Conservation (phyloP, 2,797 vertebrate species). For the Kryptolebias ocellatus region DNA sequence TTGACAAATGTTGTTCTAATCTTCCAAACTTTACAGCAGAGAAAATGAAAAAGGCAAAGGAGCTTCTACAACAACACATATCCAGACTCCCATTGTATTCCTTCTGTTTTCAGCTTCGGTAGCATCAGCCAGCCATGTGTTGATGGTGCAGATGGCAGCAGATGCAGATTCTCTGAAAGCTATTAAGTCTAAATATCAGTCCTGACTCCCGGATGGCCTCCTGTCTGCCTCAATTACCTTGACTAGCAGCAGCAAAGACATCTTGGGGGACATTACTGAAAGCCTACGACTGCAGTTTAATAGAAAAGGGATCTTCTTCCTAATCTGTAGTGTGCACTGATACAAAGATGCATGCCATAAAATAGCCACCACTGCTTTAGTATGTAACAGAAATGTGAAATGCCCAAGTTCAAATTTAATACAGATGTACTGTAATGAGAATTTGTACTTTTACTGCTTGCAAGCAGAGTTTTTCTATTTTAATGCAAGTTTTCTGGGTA, state of each 20-base stretch:
- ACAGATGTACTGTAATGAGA: too few species aligned
- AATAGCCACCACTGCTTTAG: background rate
- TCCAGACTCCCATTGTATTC: background rate
- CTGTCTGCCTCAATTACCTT: conserved; percentile 74
- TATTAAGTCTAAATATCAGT: conserved; percentile 77
- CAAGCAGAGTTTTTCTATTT: too few species aligned
- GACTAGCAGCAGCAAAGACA: conserved; percentile 50
- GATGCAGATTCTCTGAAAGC: conserved; percentile 72
- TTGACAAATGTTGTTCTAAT: background rate
- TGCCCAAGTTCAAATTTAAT: too few species aligned
- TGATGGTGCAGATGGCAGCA: conserved; percentile 65
- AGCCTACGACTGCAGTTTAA: background rate
- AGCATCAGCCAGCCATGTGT: conserved; percentile 24
- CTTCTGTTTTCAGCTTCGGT: conserved; percentile 9
- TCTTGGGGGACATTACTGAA: conserved; percentile 25
- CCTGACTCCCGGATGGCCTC: conserved; percentile 64
- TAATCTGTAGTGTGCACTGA: conserved; percentile 7
- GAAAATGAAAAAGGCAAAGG: background rate
- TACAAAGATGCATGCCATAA: background rate
- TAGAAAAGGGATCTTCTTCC: conserved; percentile 17
- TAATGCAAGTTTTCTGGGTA: too few species aligned
- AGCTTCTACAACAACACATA: background rate
- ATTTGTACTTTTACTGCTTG: too few species aligned
- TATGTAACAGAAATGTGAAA: background rate
- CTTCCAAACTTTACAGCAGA: background rate